Evolutionary conservation across 2,888 invertebrate genomes (phyloP), one percentile per base, ranked within the genome.

Genomic region (Dasypolia templi): DNA sequence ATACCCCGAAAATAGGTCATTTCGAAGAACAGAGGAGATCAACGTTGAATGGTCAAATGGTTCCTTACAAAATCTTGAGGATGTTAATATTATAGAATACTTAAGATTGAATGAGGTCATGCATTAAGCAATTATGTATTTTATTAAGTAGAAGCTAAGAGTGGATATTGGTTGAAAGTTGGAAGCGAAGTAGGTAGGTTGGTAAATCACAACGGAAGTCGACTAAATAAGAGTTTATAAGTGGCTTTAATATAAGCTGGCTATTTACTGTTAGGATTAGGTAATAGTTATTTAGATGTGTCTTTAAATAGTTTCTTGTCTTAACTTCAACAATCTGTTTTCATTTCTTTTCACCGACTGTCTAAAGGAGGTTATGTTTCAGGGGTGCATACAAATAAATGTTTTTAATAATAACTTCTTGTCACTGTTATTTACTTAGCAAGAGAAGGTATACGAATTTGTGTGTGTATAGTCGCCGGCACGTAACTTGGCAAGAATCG

Each of bases 61-160:
- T 83, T 87, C 86, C 89, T 89, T 86, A 84, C 88, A 88, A 91
- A 91, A 91, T 92, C 91, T 92, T 89, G 67, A 86, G 87, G 88
- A 90, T 88, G 88, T 72, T 72, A 51, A 84, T 82, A 88, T 88
- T 85, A 89, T 89, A 85, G 88, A 88, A 88, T 88, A 88, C 89
- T 89, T 87, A 86, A 77, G 88, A 90, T 86, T 85, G 83, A 77
- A 79, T 62, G 68, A 67, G 11, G 44, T 32, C 17, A 55, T 77
- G 53, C 44, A 75, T 83, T 79, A 69, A 76, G 68, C 70, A 75
- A 81, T 75, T 82, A 32, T 83, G 61, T 55, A 46, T 79, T 86
- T 80, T 85, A 77, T 68, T 46, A 0, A 0, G 35, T 14, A 44
- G 32, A 2, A 0, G 11, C 61, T 86, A 83, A 62, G 76, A 67